phyloP scores from a whole-genome alignment of 1,140 invertebrate species.

The Potamilus streckersoni region DNA sequence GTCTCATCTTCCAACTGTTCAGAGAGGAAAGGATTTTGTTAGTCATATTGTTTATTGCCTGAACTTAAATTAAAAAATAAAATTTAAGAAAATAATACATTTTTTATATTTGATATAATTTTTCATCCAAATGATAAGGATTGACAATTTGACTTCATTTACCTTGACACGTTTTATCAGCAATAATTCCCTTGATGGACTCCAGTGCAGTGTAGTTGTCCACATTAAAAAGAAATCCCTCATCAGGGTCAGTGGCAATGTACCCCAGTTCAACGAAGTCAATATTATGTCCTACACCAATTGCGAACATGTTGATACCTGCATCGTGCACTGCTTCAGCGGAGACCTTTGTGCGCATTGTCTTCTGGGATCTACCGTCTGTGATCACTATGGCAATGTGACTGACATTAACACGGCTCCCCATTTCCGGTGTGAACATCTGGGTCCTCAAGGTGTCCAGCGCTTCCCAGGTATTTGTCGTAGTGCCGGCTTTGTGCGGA shows the following conservation, averaged over 20 bases:
- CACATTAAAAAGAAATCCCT: slow-evolving; percentile 32
- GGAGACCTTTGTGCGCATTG: slow-evolving; percentile 10
- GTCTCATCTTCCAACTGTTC: too few relatives aligned
- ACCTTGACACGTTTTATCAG: slow-evolving; percentile 36
- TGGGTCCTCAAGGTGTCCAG: slow-evolving; percentile 22
- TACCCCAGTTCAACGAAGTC: slow-evolving; percentile 22
- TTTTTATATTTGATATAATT: too few relatives aligned
- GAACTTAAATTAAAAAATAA: too few relatives aligned
- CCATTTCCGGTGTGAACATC: slow-evolving; percentile 36
- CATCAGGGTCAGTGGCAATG: slow-evolving; percentile 34
- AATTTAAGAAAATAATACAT: too few relatives aligned
- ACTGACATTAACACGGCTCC: slow-evolving; percentile 25
- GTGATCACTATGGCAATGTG: slow-evolving; percentile 40
- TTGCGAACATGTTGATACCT: slow-evolving; percentile 31
- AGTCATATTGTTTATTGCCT: too few relatives aligned
- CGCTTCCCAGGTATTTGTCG: slow-evolving; percentile 34
- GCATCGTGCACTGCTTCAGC: slow-evolving; percentile 15
- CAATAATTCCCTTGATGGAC: slow-evolving; percentile 33
- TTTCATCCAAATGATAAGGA: too few relatives aligned
- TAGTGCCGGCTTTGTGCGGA: slow-evolving; percentile 1
- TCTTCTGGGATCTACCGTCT: slow-evolving; percentile 38
- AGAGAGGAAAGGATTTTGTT: too few relatives aligned
- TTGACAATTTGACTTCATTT: background rate
- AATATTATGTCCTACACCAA: slow-evolving; percentile 31
- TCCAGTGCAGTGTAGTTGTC: slow-evolving; percentile 36